Base-by-base conservation (phyloP, 1,140 invertebrate genomes). In the Sitophilus oryzae region DNA sequence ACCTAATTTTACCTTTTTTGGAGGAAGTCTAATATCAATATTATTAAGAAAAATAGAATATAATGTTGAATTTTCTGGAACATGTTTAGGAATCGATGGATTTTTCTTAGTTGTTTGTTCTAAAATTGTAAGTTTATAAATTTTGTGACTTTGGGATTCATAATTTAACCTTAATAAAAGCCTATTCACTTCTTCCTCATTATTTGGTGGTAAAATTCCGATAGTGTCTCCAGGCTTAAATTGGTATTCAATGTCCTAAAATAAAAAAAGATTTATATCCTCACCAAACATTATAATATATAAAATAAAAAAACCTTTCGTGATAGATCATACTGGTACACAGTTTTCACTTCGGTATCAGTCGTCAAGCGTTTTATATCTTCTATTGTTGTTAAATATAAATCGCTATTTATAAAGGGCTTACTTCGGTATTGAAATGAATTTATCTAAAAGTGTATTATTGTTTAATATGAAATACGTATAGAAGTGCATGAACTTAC, bases 1-100 rank as follows among this genome's bases (percentile, higher is more conserved):
- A 44, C 21, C 16, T 6, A 44, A 63, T 15, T 68, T 56, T 73
- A 76, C 75, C 70, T 77, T 77, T 66, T 76, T 77, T 3, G 74
- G 50, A 15, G 73, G 44, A 60, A 64, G 66, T 53, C 74, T 68
- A 16, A 78, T 48, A 59, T 77, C 73, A 9, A 77, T 52, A 65
- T 70, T 68, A 56, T 73, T 51, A 51, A 62, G 66, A 30, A 78
- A 63, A 1, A 75, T 62, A 60, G 73, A 57, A 48, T 66, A 68
- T 20, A 77, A 18, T 19, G 70, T 74, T 23, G 69, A 68, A 18
- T 59, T 59, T 9, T 61, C 38, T 16, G 76, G 76, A 36, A 78
- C 59, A 64, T 77, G 72, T 25, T 57, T 23, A 38, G 74, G 72
- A 46, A 76, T 55, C 47, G 66, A 71, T 19, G 58, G 22, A 51